Evolutionary conservation across 2,797 vertebrate species (phyloP), one percentile per base, ranked within the genome.

Genomic region (Danio tinwini): DNA sequence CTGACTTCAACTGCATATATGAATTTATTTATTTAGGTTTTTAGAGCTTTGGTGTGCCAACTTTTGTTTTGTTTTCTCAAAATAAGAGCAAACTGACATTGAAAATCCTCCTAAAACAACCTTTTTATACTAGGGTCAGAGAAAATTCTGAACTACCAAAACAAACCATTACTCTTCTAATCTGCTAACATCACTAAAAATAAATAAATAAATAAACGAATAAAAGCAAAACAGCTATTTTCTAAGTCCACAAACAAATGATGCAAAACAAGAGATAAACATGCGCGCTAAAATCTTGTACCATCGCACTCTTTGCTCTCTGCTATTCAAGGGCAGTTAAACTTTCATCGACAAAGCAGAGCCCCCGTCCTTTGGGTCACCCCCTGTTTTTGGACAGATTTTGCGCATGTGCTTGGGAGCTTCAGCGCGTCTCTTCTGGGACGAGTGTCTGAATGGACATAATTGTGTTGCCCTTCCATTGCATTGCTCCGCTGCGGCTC

Each of bases 371-470:
- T 73, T 52, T 78, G 75, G 75, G 59, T 67, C 55, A 17, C 65
- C 62, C 74, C 5, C 16, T 73, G 29, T 29, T 29, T 67, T 80
- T 63, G 59, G 68, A 64, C 76, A 80, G 62, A 78, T 79, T 78
- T 62, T 78, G 78, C 81, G 68, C 78, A 84, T 78, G 68, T 83
- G 47, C 88, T 85, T 85, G 82, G 81, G 83, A 87, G 88, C 45
- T 50, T 87, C 45, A 77, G 67, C 21, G 16, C 13, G 74, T 64
- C 53, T 14, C 78, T 82, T 79, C 50, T 19, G 85, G 86, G 42
- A 78, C 64, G 77, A 44, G 59, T 65, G 21, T 65, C 44, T 80
- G 45, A 73, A 80, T 58, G 68, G 55, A 59, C 67, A 68, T 67
- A 74, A 80, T 84, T 84, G 80, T 77, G 82, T 81, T 82, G 61